A percentile compares a stretch with the other conserved stretches of the same genome.
These are phyloP conservation scores for Galeopsomyia nigrocyanea DNA, from an alignment of 2,888 invertebrate genomes.

Conservation along the genomic window DNA sequence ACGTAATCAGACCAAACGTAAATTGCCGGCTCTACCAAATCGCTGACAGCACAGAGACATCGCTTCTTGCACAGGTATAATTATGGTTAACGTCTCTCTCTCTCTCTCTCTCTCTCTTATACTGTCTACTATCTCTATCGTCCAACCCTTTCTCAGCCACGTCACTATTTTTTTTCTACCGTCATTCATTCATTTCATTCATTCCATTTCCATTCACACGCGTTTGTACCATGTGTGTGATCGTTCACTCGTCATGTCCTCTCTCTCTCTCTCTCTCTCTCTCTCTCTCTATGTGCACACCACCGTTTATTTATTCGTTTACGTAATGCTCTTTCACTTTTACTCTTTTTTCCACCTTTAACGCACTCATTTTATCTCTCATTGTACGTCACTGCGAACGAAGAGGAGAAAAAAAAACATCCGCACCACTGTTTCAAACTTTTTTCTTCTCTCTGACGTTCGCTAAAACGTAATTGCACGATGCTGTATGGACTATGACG, in stretches of 20 bases:
- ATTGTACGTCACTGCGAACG: conserved; percentile 26
- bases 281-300: neutral
- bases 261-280: no score
- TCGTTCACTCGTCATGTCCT: conserved; percentile 47
- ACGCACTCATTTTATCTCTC: conserved; percentile 7
- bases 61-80: conserved; percentile 69
- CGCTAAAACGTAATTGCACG: conserved; percentile 34
- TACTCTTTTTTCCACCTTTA: conserved; percentile 16
- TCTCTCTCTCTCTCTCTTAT: conserved; percentile 52
- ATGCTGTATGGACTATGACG: conserved; percentile 5
- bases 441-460: conserved; percentile 48
- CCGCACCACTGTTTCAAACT: neutral
- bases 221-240: conserved; percentile 21
- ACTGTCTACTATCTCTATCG: conserved; percentile 45
- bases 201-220: conserved; percentile 43
- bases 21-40: conserved; percentile 68
- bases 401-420: conserved; percentile 26
- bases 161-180: no score
- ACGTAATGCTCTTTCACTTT: conserved; percentile 23
- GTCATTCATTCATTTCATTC: no score
- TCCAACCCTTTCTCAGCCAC: no score
- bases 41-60: conserved; percentile 69
- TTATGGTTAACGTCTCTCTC: conserved; percentile 46
- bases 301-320: conserved; percentile 14
- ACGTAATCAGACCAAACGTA: conserved; percentile 69